Evolutionary conservation across 1,140 invertebrate species (phyloP).

Genomic region (Calycopis cecrops): DNA sequence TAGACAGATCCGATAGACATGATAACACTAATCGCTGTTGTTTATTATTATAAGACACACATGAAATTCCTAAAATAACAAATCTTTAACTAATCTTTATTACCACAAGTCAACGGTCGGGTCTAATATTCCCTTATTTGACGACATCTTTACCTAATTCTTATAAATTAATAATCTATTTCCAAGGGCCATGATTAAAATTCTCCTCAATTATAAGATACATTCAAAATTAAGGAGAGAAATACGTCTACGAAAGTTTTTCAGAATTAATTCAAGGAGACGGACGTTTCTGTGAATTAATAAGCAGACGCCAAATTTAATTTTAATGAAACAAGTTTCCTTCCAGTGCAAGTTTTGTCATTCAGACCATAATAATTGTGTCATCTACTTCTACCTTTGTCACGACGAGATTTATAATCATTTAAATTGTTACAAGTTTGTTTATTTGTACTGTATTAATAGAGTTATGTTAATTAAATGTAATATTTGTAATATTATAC

Average conservation of each 20-base stretch:
- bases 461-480: no score
- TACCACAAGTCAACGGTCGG: no score
- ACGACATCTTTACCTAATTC: background rate
- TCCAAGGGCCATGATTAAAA: background rate
- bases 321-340: slow-evolving; percentile 54
- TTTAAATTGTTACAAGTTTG: slow-evolving; percentile 12
- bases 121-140: no score
- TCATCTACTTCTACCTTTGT: slow-evolving; percentile 25
- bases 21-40: no score
- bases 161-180: background rate
- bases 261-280: slow-evolving; percentile 33
- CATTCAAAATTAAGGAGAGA: slow-evolving; percentile 11
- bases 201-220: slow-evolving; percentile 6
- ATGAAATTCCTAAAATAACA: no score
- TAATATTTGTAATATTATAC: no score
- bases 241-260: slow-evolving; percentile 33
- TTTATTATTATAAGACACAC: no score
- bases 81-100: no score
- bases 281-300: slow-evolving; percentile 45
- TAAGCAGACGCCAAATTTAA: slow-evolving; percentile 49
- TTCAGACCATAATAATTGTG: slow-evolving; percentile 16
- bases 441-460: background rate
- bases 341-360: slow-evolving; percentile 14
- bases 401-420: slow-evolving; percentile 20
- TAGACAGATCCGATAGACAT: no score